phyloP scores from a whole-genome alignment of 2,113 vertebrate genomes.

The Gallinago jamesoni region DNA sequence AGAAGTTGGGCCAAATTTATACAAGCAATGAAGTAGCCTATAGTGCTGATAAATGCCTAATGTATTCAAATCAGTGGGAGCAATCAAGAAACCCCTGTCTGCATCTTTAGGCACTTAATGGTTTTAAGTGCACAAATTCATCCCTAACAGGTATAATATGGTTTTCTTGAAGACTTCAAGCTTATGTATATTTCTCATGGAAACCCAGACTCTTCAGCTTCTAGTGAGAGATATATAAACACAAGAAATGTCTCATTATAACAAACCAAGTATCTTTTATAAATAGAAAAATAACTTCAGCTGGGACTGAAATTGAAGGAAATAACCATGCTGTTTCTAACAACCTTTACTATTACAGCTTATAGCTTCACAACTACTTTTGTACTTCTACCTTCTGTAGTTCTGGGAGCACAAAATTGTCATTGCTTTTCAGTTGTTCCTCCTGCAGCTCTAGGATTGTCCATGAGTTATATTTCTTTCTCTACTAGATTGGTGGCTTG shows the following conservation, averaged over 20 bases:
- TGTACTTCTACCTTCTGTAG: constrained; percentile 19
- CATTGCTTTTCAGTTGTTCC: background rate
- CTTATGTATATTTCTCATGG: background rate
- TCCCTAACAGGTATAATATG: background rate
- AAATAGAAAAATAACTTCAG: constrained; percentile 15
- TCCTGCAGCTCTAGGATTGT: background rate
- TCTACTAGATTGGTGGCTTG: background rate
- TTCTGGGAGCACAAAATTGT: constrained; percentile 12
- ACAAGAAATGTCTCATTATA: background rate
- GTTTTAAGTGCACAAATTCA: background rate
- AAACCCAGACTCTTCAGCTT: background rate
- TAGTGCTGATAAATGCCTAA: background rate
- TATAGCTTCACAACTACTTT: background rate
- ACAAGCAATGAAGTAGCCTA: background rate
- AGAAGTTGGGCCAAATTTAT: background rate
- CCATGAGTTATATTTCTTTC: background rate
- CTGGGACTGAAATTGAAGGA: background rate
- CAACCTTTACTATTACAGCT: background rate
- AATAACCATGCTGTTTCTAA: background rate
- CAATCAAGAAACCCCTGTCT: background rate
- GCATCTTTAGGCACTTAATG: background rate
- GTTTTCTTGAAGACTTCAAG: background rate
- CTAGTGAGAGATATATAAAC: background rate
- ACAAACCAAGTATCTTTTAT: background rate
- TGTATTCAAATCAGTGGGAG: background rate